Evolutionary conservation across 2,797 vertebrate genomes (phyloP).

Genomic region (Trematomus bernacchii): DNA sequence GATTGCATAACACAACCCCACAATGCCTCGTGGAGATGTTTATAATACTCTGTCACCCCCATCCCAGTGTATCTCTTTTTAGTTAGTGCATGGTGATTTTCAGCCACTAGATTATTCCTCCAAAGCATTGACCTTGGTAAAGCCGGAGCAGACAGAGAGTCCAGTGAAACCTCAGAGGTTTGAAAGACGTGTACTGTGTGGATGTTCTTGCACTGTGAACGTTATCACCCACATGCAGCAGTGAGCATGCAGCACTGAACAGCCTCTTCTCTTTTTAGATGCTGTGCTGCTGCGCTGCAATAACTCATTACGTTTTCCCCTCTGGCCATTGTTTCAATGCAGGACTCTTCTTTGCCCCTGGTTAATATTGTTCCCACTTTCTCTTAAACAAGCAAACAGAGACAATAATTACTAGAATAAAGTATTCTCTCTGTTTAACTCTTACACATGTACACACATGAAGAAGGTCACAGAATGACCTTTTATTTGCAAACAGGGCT

Average conservation of each 20-base stretch:
- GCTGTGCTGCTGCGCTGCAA: constrained; percentile 47
- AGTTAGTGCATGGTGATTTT: background rate
- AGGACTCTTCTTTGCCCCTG: constrained; percentile 16
- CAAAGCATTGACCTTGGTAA: constrained; percentile 18
- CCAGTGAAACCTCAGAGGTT: background rate
- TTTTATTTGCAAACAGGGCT: background rate
- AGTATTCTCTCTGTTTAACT: background rate
- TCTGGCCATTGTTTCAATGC: constrained; percentile 38
- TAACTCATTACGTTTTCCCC: constrained; percentile 53
- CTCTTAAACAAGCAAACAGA: constrained; percentile 40
- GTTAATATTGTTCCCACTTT: constrained; percentile 32
- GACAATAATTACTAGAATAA: constrained; percentile 25
- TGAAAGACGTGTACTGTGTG: background rate
- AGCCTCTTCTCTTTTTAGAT: constrained; percentile 42
- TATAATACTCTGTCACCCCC: constrained; percentile 21
- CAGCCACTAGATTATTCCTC: background rate
- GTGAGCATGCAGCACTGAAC: constrained; percentile 27
- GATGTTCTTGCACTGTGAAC: constrained; percentile 27
- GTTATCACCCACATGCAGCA: constrained; percentile 61
- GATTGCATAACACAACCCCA: constrained; percentile 66
- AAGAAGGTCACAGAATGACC: constrained; percentile 25
- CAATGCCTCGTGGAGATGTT: constrained; percentile 52
- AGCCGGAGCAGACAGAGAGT: background rate
- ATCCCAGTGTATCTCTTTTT: constrained; percentile 14
- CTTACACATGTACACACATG: background rate